Evolutionary conservation across 2,888 invertebrate species (phyloP), one percentile per base, ranked within the genome.

Genomic region (Tetragonula carbonaria): DNA sequence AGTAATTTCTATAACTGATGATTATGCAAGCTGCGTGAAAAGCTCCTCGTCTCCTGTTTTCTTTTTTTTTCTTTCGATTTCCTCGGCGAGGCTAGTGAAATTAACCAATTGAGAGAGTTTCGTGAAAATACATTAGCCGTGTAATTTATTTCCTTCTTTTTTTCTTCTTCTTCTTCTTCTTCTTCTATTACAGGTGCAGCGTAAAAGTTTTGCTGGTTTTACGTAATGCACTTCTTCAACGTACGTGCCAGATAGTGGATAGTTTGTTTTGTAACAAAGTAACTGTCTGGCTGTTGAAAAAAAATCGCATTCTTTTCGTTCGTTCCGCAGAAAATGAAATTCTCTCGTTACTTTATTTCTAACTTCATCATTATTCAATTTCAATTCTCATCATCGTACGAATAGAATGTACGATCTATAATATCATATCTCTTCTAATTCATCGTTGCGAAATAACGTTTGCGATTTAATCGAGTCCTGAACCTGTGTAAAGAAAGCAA

Each of bases 81-180:
- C 57, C 75, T 57, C 21, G 45, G 8, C 21, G 33, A 67, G 50
- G 50, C 16, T 2, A 4, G 28, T 33, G 68, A 70, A 70, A 59
- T 70, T 59, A 38, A 53, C 50, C 28, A 68, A 38, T 62, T 62
- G 16, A 33, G 11, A 33, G 11, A 18, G 18, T 23, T 23, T 16
- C 8, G 45, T 50, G 50, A 75, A 51, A 76, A 70, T 51, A 62
- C 51, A 28, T 18, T 11, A 21, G 16, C 33, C n/a, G n/a, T 38
- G 51, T 57, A 62, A 51, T 70, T 62, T 62, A 38, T 62, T 62
- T 70, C n/a, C 28, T 50, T 68, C 50, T 66, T 21, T 65, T 38
- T n/a, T 23, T 62, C n/a, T n/a, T 38, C 23, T 0, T 33, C 62
- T 23, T 33, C 33, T 65, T 38, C 33, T 23, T 62, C n/a, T n/a